phyloP scores from a whole-genome alignment of 2,113 vertebrate species.

The Ia io region DNA sequence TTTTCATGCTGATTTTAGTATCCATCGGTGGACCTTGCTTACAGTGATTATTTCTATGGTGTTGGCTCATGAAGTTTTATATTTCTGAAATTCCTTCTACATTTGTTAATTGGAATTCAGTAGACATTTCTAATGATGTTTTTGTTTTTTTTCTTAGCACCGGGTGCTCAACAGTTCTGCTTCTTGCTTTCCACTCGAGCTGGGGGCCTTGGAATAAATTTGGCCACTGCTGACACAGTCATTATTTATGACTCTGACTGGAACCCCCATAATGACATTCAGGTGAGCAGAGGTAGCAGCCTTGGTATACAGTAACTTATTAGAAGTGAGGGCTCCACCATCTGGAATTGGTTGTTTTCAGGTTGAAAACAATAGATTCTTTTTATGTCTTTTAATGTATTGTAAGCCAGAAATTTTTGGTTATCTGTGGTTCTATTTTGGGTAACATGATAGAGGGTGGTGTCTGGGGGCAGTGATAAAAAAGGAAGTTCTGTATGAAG shows the following conservation, averaged over 20 bases:
- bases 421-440: background rate
- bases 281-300: constrained; percentile 82
- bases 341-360: constrained; percentile 17
- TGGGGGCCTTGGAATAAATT: constrained; percentile 97
- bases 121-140: constrained; percentile 18
- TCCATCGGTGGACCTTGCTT: background rate
- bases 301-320: background rate
- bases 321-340: background rate
- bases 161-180: constrained; percentile 97
- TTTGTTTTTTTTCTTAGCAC: constrained; percentile 83
- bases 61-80: background rate
- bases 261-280: constrained; percentile 99
- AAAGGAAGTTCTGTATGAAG: background rate
- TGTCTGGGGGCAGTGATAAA: background rate
- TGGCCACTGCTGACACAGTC: constrained; percentile 98
- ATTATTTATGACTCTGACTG: constrained; percentile 99
- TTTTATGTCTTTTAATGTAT: background rate
- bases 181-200: constrained; percentile 98
- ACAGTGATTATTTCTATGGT: background rate
- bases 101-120: background rate
- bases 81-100: background rate
- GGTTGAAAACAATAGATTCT: constrained; percentile 12
- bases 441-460: background rate
- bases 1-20: background rate
- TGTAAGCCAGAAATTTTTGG: constrained; percentile 14